Base-by-base conservation (phyloP, 2,888 invertebrate species). In the Phortica okadai region DNA sequence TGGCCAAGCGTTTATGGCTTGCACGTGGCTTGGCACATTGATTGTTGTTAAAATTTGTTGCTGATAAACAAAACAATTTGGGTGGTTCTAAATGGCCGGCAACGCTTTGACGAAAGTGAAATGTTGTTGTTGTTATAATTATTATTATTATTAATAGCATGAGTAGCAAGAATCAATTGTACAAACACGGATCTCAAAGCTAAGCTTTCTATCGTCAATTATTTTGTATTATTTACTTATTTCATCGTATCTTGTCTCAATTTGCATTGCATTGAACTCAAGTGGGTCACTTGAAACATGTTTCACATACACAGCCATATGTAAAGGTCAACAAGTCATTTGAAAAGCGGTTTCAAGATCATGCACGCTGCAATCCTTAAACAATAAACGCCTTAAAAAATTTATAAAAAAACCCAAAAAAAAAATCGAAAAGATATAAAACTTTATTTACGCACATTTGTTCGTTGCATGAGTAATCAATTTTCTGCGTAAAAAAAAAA, bases 61-160 rank as follows among this genome's bases (percentile, higher is more conserved):
- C 16, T 56, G 14, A 8, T 25, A 21, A 10, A 25, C 16, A 62
- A 62, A 10, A 10, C 25, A 62, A 16, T 62, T 62, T 62, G 25
- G 25, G 25, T 62, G 25, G 25, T 25, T 25, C 4, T 62, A 62
- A 62, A 6, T 33, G 33, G 33, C 33, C 2, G 14, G 50, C 50
- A 14, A 8, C 3, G 50, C 50, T 3, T 50, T 80, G 76, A 77
- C 69, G 79, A 88, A 83, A 79, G 80, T 82, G 80, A 85, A 85
- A 87, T 82, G 62, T 25, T 62, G 1, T 25, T 11, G 7, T 62
- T 62, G 72, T n/a, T 14, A 6, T 45, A 58, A 8, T 21, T 0
- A 21, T 21, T 21, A 21, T 21, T 21, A 21, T 21, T 21, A 21
- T 21, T 21, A 25, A 33, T 14, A 58, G 76, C 44, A 33, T 76